Conservation (phyloP, 2,113 vertebrate genomes). For the Nerophis ophidion region DNA sequence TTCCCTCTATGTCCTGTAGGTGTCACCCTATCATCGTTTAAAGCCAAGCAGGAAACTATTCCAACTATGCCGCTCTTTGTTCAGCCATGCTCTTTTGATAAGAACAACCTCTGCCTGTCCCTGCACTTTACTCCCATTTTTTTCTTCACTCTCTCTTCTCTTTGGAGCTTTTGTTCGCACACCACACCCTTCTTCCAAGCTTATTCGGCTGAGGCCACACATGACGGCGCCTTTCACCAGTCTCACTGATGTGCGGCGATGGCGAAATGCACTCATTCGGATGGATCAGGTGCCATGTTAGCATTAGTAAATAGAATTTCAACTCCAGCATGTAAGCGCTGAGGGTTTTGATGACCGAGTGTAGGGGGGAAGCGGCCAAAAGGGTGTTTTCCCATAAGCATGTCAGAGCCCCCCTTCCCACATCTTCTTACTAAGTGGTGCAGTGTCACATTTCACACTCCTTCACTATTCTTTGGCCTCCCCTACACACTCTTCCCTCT, state of each 20-base stretch:
- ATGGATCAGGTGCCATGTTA: not conserved
- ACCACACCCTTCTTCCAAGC: constrained; percentile 44
- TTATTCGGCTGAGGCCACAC: constrained; percentile 12
- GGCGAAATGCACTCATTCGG: not conserved
- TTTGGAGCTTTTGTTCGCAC: constrained; percentile 45
- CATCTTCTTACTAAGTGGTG: constrained; percentile 26
- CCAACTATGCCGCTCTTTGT: constrained; percentile 50
- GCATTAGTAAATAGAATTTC: not conserved
- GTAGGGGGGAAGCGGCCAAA: constrained; percentile 14
- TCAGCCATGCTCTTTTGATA: constrained; percentile 47
- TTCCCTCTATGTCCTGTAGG: constrained; percentile 44
- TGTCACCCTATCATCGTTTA: constrained; percentile 45
- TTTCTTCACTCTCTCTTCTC: constrained; percentile 16
- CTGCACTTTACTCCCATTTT: constrained; percentile 25
- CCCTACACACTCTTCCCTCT: constrained; percentile 4
- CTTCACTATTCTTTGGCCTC: constrained; percentile 26
- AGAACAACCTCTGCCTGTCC: constrained; percentile 31
- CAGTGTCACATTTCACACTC: constrained; percentile 49
- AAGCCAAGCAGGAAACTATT: constrained; percentile 48
- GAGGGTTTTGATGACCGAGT: constrained; percentile 25
- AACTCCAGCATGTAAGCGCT: not conserved
- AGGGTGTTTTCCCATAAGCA: constrained; percentile 50
- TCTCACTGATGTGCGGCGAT: not conserved
- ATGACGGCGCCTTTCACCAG: constrained; percentile 2
- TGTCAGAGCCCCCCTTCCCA: constrained; percentile 23